These are phyloP conservation scores for Drosophila albomicans DNA, from an alignment of 1,140 invertebrate species.

Conservation along the genomic window DNA sequence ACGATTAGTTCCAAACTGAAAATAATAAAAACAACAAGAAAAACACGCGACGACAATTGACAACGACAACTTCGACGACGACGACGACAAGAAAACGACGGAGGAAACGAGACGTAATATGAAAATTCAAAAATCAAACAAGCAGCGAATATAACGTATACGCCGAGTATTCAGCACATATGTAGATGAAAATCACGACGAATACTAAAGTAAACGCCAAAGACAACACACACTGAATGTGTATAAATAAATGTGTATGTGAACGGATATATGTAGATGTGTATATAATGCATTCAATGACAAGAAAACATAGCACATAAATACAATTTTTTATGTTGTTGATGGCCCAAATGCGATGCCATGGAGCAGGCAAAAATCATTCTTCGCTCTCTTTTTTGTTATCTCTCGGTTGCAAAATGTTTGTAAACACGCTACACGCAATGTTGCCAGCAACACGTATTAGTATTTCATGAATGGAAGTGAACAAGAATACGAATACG, in stretches of 20 bases:
- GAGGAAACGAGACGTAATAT: conserved; percentile 39
- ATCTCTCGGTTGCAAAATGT: conserved; percentile 24
- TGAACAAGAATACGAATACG: neutral
- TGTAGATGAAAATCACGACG: conserved; percentile 53
- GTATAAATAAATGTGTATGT: conserved; percentile 50
- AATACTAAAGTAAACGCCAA: conserved; percentile 39
- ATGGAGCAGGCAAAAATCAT: conserved; percentile 1
- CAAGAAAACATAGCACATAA: conserved; percentile 35
- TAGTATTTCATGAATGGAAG: conserved; percentile 48
- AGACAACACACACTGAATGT: conserved; percentile 34
- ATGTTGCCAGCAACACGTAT: conserved; percentile 38
- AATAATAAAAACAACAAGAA: conserved; percentile 50
- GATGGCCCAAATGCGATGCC: conserved; percentile 4
- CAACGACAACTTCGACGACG: neutral
- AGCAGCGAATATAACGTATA: conserved; percentile 63
- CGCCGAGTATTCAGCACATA: conserved; percentile 48
- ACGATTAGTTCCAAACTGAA: conserved; percentile 64
- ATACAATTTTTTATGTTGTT: conserved; percentile 30
- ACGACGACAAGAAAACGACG: conserved; percentile 28
- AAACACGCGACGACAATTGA: conserved; percentile 52
- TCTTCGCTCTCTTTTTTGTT: neutral
- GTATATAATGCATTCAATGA: conserved; percentile 47
- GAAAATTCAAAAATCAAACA: conserved; percentile 57
- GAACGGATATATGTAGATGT: conserved; percentile 42
- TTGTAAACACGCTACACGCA: conserved; percentile 30